Conservation (phyloP, 2,113 vertebrate species). For the Eulacestoma nigropectus region DNA sequence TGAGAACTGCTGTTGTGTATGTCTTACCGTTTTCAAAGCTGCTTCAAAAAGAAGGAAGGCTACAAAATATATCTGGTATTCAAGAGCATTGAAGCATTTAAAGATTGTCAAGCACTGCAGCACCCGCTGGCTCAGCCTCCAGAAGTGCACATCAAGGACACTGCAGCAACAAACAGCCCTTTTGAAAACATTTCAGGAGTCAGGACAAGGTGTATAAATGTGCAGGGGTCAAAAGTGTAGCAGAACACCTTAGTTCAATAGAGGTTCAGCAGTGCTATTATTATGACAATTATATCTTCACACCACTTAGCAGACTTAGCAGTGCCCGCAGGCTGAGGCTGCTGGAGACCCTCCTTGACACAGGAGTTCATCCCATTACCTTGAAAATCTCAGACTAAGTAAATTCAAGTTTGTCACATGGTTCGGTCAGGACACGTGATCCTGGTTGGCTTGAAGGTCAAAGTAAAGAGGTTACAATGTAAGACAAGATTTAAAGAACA, state of each 20-base stretch:
- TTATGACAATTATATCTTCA: background rate
- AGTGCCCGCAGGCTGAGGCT: background rate
- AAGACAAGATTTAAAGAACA: background rate
- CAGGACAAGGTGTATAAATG: background rate
- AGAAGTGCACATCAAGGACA: conserved; percentile 41
- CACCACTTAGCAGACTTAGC: background rate
- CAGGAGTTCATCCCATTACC: background rate
- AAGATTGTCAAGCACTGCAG: conserved; percentile 35
- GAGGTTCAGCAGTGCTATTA: background rate
- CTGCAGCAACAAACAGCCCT: background rate
- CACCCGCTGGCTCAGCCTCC: background rate
- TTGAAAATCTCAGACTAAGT: background rate
- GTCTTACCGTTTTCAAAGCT: background rate
- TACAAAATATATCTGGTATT: conserved; percentile 4
- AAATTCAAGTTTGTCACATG: background rate
- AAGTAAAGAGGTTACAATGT: background rate
- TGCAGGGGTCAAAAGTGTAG: background rate
- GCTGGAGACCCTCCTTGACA: background rate
- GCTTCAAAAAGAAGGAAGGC: background rate
- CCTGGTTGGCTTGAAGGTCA: background rate
- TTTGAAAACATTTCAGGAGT: background rate
- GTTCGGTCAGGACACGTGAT: background rate
- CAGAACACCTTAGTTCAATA: background rate
- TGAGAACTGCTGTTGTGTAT: background rate
- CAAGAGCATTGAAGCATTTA: conserved; percentile 25